Conservation (phyloP, 2,113 vertebrate genomes). For the Seriola rivoliana region DNA sequence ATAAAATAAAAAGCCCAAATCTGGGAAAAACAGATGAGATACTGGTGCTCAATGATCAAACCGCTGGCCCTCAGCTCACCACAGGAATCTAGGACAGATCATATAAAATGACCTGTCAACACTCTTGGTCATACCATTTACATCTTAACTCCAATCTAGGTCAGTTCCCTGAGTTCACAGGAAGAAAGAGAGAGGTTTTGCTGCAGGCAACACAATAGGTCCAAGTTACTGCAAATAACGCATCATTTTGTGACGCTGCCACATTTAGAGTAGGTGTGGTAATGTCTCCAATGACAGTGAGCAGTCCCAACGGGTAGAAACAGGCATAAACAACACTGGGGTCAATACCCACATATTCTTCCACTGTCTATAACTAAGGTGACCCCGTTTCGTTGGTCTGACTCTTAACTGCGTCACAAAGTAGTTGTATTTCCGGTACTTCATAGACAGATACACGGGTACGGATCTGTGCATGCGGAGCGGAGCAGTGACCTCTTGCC, state of each 20-base stretch:
- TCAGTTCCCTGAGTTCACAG: slow-evolving; percentile 15
- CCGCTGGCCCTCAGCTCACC: neutral
- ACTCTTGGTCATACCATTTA: neutral
- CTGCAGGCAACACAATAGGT: neutral
- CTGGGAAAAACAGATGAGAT: neutral
- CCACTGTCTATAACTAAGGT: rapidly evolving
- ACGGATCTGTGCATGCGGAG: neutral
- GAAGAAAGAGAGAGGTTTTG: neutral
- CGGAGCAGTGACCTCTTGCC: neutral
- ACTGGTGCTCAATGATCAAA: neutral
- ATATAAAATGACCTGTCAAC: slow-evolving; percentile 12
- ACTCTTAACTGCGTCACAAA: neutral
- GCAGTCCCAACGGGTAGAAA: neutral
- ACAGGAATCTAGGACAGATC: slow-evolving; percentile 3
- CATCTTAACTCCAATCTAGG: slow-evolving; percentile 25
- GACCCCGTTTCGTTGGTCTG: neutral
- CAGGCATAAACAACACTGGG: neutral
- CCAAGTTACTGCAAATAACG: neutral
- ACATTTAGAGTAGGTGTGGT: neutral
- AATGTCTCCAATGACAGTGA: no score
- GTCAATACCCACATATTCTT: neutral
- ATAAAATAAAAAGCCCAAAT: neutral
- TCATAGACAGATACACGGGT: neutral
- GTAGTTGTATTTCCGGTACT: neutral
- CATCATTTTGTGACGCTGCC: neutral